phyloP scores from a whole-genome alignment of 2,113 vertebrate species.

The Ictidomys tridecemlineatus region DNA sequence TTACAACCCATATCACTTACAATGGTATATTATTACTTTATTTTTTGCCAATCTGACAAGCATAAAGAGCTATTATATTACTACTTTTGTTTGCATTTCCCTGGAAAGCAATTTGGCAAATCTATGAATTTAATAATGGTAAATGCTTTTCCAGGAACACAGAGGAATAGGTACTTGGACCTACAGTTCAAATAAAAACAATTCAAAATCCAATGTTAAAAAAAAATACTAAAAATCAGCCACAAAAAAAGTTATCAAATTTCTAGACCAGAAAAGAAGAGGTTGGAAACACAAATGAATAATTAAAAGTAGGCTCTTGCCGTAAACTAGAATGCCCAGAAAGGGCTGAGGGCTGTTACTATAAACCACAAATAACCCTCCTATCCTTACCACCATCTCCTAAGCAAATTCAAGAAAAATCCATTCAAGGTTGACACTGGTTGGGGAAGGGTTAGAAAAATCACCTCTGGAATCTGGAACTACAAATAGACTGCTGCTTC shows the following conservation, averaged over 20 bases:
- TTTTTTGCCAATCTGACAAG: constrained; percentile 44
- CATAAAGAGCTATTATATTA: constrained; percentile 3
- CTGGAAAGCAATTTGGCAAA: constrained; percentile 58
- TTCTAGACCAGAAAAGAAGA: neutral
- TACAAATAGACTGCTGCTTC: neutral
- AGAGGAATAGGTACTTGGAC: neutral
- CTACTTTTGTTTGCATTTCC: constrained; percentile 47
- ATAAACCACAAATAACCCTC: neutral
- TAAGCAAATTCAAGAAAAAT: neutral
- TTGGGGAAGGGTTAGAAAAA: neutral
- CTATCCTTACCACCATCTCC: neutral
- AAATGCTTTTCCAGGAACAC: neutral
- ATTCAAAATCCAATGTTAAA: neutral
- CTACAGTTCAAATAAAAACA: constrained; percentile 8
- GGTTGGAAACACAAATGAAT: neutral
- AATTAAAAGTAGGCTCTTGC: neutral
- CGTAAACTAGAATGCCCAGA: neutral
- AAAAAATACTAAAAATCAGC: neutral
- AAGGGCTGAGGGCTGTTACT: neutral
- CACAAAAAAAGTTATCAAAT: constrained; percentile 25
- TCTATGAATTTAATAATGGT: neutral
- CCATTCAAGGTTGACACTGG: neutral
- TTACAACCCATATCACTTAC: neutral
- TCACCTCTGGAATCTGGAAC: neutral
- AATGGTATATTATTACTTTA: neutral